A percentile compares a stretch with the other conserved stretches of the same genome.
Conservation (phyloP, 2,888 invertebrate genomes). For the Volucella inanis region DNA sequence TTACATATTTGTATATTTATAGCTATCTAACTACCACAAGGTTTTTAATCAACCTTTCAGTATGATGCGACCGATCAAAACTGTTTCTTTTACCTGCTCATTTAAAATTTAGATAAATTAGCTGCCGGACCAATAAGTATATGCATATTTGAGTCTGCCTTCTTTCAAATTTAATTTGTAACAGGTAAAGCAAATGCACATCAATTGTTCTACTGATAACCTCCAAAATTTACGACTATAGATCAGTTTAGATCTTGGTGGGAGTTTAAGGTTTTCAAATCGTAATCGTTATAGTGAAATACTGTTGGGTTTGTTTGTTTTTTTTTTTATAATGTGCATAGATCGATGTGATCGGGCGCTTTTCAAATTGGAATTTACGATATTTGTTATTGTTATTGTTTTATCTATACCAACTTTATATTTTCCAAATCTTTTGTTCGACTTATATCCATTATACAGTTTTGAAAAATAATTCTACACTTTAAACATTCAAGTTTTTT, state of each 20-base stretch:
- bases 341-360: neutral
- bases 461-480: neutral
- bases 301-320: constrained; percentile 20
- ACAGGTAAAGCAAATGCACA: constrained; percentile 23
- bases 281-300: constrained; percentile 18
- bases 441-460: neutral
- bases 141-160: constrained; percentile 29
- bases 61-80: constrained; percentile 37
- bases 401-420: constrained; percentile 12
- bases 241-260: constrained; percentile 38
- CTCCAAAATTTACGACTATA: constrained; percentile 43
- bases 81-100: constrained; percentile 11
- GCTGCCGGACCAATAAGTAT: constrained; percentile 29
- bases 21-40: constrained; percentile 15
- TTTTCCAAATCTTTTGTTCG: neutral
- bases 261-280: constrained; percentile 40
- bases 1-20: neutral
- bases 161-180: constrained; percentile 26
- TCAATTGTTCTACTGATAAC: constrained; percentile 34
- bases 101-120: constrained; percentile 50
- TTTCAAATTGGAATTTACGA: constrained; percentile 49
- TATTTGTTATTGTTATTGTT: constrained; percentile 20
- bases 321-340: too few relatives aligned
- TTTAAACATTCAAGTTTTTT: neutral
- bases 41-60: constrained; percentile 24